Evolutionary conservation across 2,797 vertebrate genomes (phyloP), one percentile per base, ranked within the genome.

Genomic region (Neopelma chrysocephalum): DNA sequence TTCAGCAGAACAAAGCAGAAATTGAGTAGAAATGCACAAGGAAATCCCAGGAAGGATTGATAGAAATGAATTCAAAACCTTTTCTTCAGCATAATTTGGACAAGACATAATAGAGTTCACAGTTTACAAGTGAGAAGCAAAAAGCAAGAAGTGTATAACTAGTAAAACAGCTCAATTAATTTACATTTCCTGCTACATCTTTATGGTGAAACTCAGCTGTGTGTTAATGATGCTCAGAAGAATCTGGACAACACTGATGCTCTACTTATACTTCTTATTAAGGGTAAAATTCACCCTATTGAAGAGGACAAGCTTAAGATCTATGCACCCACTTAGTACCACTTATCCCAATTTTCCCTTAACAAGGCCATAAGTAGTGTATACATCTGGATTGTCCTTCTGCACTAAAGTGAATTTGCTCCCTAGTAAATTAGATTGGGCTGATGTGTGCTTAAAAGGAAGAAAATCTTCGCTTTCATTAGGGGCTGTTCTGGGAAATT

Each of bases 331-430:
- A 96, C 94, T 97, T 97, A 97, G 86, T 42, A 91, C 77, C 96
- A 97, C 95, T 97, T 95, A 97, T 96, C 92, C 96, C 95, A 95
- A 95, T 97, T 97, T 93, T 88, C 91, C 95, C 90, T 96, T 96
- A 96, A 96, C 96, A 97, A 96, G 93, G 89, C 40, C 62, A 3
- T 96, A 92, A 97, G 95, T 92, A 79, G 93, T 92, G 95, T 93
- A 89, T 86, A 94, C 2, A 2, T 94, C 95, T 96, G 93, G 90
- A 90, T 92, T 94, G 92, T 95, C 92, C 94, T 90, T 89, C 95
- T 95, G 84, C 87, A 85, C 87, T 93, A 80, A 96, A 97, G 92
- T 93, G 95, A 96, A 95, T 97, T 97, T 96, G 89, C 95, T 96
- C 82, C 84, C 87, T 81, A 86, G 91, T 81, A 97, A 96, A 96